Percentiles rank a stretch among this genome's conserved stretches.
Evolutionary conservation across 53 echinoderm and acorn worm species (phyloP).

Genomic region (Arbacia lixula): DNA sequence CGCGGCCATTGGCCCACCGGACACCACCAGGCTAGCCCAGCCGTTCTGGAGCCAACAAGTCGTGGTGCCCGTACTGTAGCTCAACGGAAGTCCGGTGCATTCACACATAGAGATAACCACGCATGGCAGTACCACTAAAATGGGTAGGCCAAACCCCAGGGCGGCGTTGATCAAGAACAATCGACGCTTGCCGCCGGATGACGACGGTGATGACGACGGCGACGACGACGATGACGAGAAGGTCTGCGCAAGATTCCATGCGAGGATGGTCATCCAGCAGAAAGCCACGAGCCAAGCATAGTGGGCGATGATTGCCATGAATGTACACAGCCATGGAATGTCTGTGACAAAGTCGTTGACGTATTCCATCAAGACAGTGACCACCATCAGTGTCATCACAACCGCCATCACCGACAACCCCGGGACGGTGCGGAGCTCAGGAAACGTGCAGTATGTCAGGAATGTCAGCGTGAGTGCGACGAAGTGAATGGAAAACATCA

Average conservation of each 20-base stretch:
- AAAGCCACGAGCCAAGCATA: conserved; percentile 12
- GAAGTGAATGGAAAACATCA: too few species aligned
- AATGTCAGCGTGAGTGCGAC: not conserved
- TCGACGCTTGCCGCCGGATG: too few species aligned
- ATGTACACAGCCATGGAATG: not conserved
- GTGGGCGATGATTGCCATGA: conserved; percentile 4
- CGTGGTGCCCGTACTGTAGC: not conserved
- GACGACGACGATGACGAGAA: too few species aligned
- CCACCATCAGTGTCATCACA: conserved; percentile 1
- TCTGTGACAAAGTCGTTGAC: conserved; percentile 7
- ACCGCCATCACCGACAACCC: conserved; percentile 14
- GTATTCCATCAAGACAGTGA: not conserved
- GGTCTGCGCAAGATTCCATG: conserved; percentile 7
- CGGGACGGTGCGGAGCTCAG: not conserved
- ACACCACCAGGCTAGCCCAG: not conserved
- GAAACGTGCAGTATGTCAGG: not conserved
- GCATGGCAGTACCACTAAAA: not conserved
- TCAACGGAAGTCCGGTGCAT: not conserved
- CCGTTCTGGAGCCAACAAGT: conserved; percentile 12
- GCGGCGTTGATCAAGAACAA: not conserved
- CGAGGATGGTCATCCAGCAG: conserved; percentile 20
- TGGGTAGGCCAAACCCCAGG: not conserved
- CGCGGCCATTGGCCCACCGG: not conserved
- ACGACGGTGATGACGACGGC: too few species aligned
- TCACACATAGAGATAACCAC: conserved; percentile 9